These are phyloP conservation scores for Dipodomys merriami DNA, from an alignment of 2,113 vertebrate genomes.

Conservation along the genomic window DNA sequence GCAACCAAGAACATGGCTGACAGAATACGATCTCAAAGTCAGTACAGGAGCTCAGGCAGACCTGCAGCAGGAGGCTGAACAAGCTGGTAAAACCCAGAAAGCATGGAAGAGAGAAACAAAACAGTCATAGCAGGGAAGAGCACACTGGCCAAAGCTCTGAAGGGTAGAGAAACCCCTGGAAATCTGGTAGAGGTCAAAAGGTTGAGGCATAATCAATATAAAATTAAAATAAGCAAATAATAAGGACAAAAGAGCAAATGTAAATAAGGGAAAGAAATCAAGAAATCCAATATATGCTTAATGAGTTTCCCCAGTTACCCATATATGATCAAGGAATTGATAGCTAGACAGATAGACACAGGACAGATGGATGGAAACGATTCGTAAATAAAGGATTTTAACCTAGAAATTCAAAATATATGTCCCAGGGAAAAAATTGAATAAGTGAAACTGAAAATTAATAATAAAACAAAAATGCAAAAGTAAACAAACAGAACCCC, in stretches of 20 bases:
- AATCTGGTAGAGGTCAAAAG: neutral
- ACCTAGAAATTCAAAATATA: slow-evolving; percentile 7
- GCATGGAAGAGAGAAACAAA: neutral
- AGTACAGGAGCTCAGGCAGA: neutral
- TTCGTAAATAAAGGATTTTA: neutral
- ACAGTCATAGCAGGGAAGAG: neutral
- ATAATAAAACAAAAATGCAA: neutral
- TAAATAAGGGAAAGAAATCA: neutral
- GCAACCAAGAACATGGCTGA: neutral
- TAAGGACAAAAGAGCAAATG: neutral
- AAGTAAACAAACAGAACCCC: neutral
- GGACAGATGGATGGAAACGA: neutral
- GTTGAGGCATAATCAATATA: neutral
- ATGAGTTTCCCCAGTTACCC: neutral
- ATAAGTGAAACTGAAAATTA: neutral
- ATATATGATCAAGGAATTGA: neutral
- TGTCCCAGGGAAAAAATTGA: no score
- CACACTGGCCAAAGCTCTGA: no score
- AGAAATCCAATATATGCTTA: neutral
- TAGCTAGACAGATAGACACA: neutral
- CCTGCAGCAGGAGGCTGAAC: neutral
- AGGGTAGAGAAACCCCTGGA: neutral
- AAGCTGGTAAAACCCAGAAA: neutral
- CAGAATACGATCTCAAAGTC: neutral
- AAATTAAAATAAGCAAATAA: neutral